Base-by-base conservation (phyloP, 2,888 invertebrate species). In the Tetragnatha montana region DNA sequence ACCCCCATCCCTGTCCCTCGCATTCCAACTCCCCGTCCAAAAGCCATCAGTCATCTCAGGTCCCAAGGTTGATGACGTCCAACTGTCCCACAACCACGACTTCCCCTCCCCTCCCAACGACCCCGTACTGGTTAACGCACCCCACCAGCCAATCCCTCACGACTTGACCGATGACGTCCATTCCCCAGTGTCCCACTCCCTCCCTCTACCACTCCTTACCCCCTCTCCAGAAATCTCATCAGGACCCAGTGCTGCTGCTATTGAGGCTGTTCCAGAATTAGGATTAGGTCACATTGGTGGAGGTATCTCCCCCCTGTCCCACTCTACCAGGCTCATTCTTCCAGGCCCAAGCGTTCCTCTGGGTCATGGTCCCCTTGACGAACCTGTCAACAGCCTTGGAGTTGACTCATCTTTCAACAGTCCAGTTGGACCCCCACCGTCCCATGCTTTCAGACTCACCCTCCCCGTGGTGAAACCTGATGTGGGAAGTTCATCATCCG, bases 361-460 rank as follows among this genome's bases (percentile, higher is more conserved):
- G 12, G 80, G 22, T 49, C 68, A 49, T 6, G 49, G 49, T 60
- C 47, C 47, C 60, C 21, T 21, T 17, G 17, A 68, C 4, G 49
- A n/a, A 17, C 75, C 12, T 49, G 35, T 14, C 49, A 35, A n/a
- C 47, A 12, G 6, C 49, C n/a, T 47, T 19, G 21, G n/a, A 0
- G 14, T 70, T 0, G 7, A 70, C 8, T 50, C 69, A n/a, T 49
- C 21, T 7, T 12, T 70, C 51, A 17, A 21, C 14, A n/a, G 22
- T 10, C 85, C 70, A 12, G 71, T 35, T 19, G 22, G n/a, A 21
- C 78, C 78, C n/a, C 85, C 79, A 50, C 51, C 51, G 51, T 85
- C 85, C 10, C 85, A 85, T 35, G 76, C 85, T 22, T 85, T 85
- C 51, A 71, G 85, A 51, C 35, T 85, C 14, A 85, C 51, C 12